Percentiles rank a stretch among this genome's conserved stretches.
Conservation (phyloP, 2,888 invertebrate genomes). For the Digitonthophagus gazella region DNA sequence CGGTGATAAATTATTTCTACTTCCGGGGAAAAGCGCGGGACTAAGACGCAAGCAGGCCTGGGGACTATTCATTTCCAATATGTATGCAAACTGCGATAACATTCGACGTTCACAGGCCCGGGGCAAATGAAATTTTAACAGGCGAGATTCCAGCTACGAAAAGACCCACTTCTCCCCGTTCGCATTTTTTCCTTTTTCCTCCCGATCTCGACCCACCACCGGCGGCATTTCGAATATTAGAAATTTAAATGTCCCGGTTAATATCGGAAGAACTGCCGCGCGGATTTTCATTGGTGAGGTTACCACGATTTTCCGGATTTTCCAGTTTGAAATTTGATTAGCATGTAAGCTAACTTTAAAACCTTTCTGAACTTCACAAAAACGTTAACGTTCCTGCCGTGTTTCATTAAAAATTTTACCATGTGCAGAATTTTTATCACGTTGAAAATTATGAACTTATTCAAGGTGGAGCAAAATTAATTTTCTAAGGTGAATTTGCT, state of each 20-base stretch:
- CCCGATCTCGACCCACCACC: background rate
- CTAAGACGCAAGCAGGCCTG: background rate
- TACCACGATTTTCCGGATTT: background rate
- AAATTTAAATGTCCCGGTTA: background rate
- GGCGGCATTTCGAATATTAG: background rate
- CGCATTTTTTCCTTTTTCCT: background rate
- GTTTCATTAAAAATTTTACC: background rate
- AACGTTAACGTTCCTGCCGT: background rate
- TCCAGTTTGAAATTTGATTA: background rate
- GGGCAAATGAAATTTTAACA: conserved; percentile 16
- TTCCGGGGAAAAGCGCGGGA: background rate
- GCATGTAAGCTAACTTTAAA: background rate
- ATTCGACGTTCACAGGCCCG: conserved; percentile 2
- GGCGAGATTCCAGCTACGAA: conserved; percentile 10
- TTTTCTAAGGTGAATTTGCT: no score
- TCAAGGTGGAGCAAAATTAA: no score
- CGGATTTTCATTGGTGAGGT: background rate
- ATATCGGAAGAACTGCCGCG: background rate
- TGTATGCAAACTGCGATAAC: conserved; percentile 17
- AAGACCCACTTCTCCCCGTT: background rate
- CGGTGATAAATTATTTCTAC: background rate
- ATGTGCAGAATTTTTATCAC: no score
- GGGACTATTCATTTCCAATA: conserved; percentile 14
- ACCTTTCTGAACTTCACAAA: background rate
- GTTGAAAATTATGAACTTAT: no score